A percentile compares a stretch with the other conserved stretches of the same genome.
Evolutionary conservation across 2,888 invertebrate species (phyloP).

Genomic region (Lasioglossum calceatum): DNA sequence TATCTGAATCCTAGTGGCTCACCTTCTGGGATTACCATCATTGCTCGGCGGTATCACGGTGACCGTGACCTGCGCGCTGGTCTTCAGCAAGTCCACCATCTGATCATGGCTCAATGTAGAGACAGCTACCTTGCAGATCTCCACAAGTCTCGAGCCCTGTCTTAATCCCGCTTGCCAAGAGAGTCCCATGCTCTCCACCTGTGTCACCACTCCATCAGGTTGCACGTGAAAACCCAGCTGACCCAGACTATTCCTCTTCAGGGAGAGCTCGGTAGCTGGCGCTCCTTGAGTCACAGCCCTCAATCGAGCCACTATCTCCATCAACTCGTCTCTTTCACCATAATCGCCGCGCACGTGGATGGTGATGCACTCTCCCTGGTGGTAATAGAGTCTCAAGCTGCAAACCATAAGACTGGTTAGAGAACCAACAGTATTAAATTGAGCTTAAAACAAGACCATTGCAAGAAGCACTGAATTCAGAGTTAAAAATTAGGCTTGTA

Average conservation of each 20-base stretch:
- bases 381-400: constrained; percentile 94
- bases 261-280: constrained; percentile 91
- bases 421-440: background rate
- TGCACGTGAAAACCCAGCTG: constrained; percentile 96
- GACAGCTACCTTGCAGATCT: constrained; percentile 95
- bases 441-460: no score
- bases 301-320: constrained; percentile 92
- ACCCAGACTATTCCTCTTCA: constrained; percentile 92
- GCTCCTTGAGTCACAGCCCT: constrained; percentile 92
- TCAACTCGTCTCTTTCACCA: constrained; percentile 89
- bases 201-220: constrained; percentile 96
- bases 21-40: constrained; percentile 89
- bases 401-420: background rate
- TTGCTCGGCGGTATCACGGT: constrained; percentile 91
- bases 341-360: constrained; percentile 90
- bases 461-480: background rate
- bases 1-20: constrained; percentile 38
- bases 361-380: constrained; percentile 96
- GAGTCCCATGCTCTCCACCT: constrained; percentile 91
- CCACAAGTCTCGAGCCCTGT: constrained; percentile 95
- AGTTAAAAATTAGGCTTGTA: constrained; percentile 62
- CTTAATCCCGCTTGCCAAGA: constrained; percentile 94
- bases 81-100: constrained; percentile 96
- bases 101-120: constrained; percentile 95
- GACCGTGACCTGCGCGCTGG: constrained; percentile 94